Conservation (phyloP, 2,888 invertebrate genomes). For the Gari tellinella region DNA sequence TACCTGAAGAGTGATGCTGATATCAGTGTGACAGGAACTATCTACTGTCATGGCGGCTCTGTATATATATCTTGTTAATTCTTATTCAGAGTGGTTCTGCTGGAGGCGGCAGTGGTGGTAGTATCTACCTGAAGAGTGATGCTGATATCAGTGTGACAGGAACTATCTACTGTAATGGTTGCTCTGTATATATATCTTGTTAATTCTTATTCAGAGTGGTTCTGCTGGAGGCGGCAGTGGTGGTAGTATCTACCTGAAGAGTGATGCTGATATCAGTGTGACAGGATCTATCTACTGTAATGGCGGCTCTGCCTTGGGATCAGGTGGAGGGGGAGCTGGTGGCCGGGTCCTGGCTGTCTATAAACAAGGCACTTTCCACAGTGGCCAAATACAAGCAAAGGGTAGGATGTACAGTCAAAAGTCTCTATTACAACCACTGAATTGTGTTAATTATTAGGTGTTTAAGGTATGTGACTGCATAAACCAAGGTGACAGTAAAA, state of each 20-base stretch:
- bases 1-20: no score
- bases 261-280: slow-evolving; percentile 40
- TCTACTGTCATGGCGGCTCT: no score
- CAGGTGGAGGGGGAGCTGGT: slow-evolving; percentile 75
- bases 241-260: slow-evolving; percentile 63
- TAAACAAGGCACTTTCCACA: slow-evolving; percentile 60
- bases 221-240: slow-evolving; percentile 73
- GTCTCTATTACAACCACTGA: no score
- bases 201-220: slow-evolving; percentile 24
- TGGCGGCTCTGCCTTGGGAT: slow-evolving; percentile 60
- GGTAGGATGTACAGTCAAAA: no score
- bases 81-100: slow-evolving; percentile 38
- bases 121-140: slow-evolving; percentile 51
- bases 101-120: slow-evolving; percentile 75
- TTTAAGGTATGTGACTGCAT: no score
- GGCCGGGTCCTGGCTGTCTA: slow-evolving; percentile 65
- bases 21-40: no score
- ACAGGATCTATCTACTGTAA: slow-evolving; percentile 64
- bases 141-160: slow-evolving; percentile 55
- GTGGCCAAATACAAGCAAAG: slow-evolving; percentile 65
- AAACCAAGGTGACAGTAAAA: no score
- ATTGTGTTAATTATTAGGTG: no score
- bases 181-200: no score
- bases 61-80: no score
- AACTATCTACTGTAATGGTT: slow-evolving; percentile 67